Percentiles rank a stretch among this genome's conserved stretches.
Evolutionary conservation across 2,113 vertebrate species (phyloP).

Genomic region (Apistogramma diplotaenia): DNA sequence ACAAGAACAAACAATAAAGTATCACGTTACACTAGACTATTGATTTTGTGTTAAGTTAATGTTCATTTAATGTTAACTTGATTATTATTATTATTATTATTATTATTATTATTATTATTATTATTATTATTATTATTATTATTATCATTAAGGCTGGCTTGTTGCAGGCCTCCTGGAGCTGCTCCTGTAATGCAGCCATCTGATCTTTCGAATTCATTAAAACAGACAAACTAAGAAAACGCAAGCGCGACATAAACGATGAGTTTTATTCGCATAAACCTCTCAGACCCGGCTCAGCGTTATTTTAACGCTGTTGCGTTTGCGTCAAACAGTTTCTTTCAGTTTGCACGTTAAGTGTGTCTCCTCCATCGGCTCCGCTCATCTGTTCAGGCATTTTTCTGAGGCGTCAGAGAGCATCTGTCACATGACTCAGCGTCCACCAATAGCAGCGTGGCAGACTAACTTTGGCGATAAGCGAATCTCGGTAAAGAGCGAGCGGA

Average conservation of each 20-base stretch:
- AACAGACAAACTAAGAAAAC: background rate
- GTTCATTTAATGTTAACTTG: no score
- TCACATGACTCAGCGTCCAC: constrained; percentile 64
- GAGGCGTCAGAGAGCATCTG: constrained; percentile 23
- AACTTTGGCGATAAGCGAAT: constrained; percentile 52
- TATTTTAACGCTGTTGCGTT: background rate
- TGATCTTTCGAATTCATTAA: background rate
- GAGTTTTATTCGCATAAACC: background rate
- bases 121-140: no score
- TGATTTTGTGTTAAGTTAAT: background rate
- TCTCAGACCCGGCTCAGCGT: background rate
- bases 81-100: no score
- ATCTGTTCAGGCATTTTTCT: constrained; percentile 38
- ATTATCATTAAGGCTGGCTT: background rate
- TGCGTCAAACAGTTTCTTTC: no score
- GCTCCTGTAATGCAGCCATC: background rate
- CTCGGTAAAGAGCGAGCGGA: constrained; percentile 48
- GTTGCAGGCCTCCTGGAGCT: background rate
- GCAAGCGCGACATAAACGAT: no score
- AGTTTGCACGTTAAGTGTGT: background rate
- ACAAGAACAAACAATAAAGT: background rate
- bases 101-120: background rate
- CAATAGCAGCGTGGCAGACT: constrained; percentile 54
- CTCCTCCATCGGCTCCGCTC: background rate
- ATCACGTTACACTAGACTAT: background rate